Conservation (phyloP, 2,797 vertebrate species). For the Manis crassicaudata region DNA sequence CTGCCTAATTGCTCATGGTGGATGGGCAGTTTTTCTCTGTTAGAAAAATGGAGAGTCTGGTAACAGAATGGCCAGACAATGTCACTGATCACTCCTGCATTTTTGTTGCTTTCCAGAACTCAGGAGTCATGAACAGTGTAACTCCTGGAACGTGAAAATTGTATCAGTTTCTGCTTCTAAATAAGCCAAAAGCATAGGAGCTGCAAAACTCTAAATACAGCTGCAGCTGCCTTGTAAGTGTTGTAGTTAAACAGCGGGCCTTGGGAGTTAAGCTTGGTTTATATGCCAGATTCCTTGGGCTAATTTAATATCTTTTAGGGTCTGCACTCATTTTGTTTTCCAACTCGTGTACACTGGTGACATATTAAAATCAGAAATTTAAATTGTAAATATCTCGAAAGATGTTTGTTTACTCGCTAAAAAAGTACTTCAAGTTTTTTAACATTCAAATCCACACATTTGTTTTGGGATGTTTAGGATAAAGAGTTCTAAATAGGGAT, state of each 20-base stretch:
- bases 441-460: background rate
- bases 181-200: constrained; percentile 34
- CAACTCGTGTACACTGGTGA: background rate
- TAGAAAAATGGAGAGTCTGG: constrained; percentile 43
- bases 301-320: constrained; percentile 49
- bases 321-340: constrained; percentile 36
- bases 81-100: background rate
- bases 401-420: constrained; percentile 1
- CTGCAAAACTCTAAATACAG: background rate
- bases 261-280: constrained; percentile 11
- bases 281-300: background rate
- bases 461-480: background rate
- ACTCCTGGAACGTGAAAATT: constrained; percentile 64
- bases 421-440: background rate
- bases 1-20: constrained; percentile 27
- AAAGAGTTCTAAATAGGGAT: constrained; percentile 25
- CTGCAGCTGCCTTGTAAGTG: background rate
- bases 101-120: constrained; percentile 52
- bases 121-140: constrained; percentile 55
- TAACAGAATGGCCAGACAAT: constrained; percentile 5
- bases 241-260: background rate
- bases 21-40: background rate
- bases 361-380: constrained; percentile 41
- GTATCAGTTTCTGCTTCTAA: constrained; percentile 54
- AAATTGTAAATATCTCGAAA: constrained; percentile 43